phyloP scores from a whole-genome alignment of 37 sponge, comb jelly and placozoan species.

The Ephydatia muelleri region DNA sequence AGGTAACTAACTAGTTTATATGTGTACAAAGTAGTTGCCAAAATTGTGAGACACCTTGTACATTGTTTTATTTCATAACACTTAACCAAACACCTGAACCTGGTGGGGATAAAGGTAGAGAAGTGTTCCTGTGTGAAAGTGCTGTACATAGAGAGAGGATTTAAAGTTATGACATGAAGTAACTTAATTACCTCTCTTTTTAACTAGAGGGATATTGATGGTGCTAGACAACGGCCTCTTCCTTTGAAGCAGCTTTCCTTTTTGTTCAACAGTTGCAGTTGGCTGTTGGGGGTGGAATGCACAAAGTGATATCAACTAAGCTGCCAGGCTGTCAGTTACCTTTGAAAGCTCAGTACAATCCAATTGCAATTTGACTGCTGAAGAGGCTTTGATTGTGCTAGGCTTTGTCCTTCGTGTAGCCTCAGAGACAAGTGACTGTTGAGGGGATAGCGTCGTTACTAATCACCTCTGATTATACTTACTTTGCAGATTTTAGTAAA shows the following conservation, averaged over 20 bases:
- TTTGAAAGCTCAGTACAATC: not conserved
- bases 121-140: not conserved
- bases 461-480: not conserved
- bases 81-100: not conserved
- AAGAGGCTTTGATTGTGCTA: not conserved
- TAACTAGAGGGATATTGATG: not conserved
- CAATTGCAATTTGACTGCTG: too few species aligned
- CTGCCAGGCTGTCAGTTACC: not conserved
- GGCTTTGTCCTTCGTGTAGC: not conserved
- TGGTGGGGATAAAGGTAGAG: not conserved
- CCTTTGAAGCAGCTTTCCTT: not conserved
- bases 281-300: not conserved
- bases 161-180: too few species aligned
- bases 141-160: not conserved
- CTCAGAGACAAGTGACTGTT: not conserved
- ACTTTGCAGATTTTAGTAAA: conserved; percentile 27
- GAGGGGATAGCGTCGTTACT: not conserved
- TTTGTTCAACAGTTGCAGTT: not conserved
- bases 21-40: too few species aligned
- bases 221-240: not conserved
- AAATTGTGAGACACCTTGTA: too few species aligned
- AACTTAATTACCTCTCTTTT: not conserved
- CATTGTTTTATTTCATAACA: not conserved
- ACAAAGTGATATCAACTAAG: not conserved
- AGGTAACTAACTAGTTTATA: too few species aligned